These are phyloP conservation scores for Subacronicta megacephala DNA, from an alignment of 2,888 invertebrate genomes.

Conservation along the genomic window DNA sequence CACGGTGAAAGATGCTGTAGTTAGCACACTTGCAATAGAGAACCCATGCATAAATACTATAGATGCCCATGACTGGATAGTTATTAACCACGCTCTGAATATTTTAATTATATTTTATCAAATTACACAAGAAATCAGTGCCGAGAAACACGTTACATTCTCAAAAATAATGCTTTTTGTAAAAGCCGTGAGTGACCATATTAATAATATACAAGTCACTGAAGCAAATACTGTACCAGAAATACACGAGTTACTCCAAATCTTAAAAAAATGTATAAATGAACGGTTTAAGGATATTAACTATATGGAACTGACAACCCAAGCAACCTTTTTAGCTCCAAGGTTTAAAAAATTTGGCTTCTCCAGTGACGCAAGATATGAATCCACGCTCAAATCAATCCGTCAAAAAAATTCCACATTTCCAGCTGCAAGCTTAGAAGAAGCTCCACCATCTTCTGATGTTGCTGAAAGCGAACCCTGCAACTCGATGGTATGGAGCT, in stretches of 20 bases:
- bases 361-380: constrained; percentile 5
- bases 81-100: constrained; percentile 1
- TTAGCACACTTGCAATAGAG: constrained; percentile 6
- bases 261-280: not conserved
- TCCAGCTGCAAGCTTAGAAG: constrained; percentile 3
- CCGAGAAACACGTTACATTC: constrained; percentile 10
- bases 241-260: not conserved
- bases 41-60: constrained; percentile 7
- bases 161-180: constrained; percentile 14
- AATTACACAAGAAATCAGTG: constrained; percentile 5
- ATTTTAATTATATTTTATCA: constrained; percentile 5
- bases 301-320: constrained; percentile 9
- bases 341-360: constrained; percentile 11
- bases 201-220: not conserved
- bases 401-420: constrained; percentile 6
- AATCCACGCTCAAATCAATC: not conserved
- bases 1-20: constrained; percentile 7
- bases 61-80: constrained; percentile 3
- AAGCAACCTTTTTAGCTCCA: constrained; percentile 14
- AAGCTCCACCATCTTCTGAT: not conserved
- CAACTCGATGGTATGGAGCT: constrained; percentile 5
- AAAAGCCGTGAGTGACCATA: constrained; percentile 3
- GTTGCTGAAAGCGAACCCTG: constrained; percentile 4
- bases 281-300: constrained; percentile 13
- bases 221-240: constrained; percentile 1